Evolutionary conservation across 2,113 vertebrate genomes (phyloP).

Genomic region (Petrocephalus zakoni): DNA sequence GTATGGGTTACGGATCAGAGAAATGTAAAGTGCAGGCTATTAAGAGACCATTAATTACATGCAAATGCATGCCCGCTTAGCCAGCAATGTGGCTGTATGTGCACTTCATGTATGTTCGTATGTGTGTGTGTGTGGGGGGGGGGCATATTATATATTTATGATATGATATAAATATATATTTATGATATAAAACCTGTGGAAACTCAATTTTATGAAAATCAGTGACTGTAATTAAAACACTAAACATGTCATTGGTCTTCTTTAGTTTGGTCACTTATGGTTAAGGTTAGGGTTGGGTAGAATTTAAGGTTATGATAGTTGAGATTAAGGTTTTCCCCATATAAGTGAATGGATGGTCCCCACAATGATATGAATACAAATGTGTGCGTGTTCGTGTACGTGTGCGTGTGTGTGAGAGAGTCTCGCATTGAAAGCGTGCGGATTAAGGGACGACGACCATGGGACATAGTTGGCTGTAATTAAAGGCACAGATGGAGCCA

Average conservation of each 20-base stretch:
- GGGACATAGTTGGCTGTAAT: conserved; percentile 42
- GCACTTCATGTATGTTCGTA: not conserved
- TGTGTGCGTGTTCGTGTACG: not conserved
- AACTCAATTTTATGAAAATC: not conserved
- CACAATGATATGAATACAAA: too few relatives aligned
- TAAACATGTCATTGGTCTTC: not conserved
- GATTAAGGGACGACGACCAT: conserved; percentile 7
- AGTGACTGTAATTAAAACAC: not conserved
- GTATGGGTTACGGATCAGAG: not conserved
- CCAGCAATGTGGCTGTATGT: not conserved
- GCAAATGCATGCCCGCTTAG: not conserved
- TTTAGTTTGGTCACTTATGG: too few relatives aligned
- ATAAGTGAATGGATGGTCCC: too few relatives aligned
- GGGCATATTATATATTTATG: not conserved
- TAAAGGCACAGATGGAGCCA: conserved; percentile 46
- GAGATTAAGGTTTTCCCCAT: too few relatives aligned
- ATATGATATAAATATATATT: too few relatives aligned
- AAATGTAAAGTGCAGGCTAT: not conserved
- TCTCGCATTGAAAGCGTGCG: not conserved
- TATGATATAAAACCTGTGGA: not conserved
- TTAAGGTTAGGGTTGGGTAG: too few relatives aligned
- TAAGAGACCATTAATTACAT: not conserved
- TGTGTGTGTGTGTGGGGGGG: not conserved
- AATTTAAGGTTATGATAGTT: too few relatives aligned
- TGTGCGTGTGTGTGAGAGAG: not conserved